Evolutionary conservation across 2,113 vertebrate genomes (phyloP).

Genomic region (Anhinga rufa): DNA sequence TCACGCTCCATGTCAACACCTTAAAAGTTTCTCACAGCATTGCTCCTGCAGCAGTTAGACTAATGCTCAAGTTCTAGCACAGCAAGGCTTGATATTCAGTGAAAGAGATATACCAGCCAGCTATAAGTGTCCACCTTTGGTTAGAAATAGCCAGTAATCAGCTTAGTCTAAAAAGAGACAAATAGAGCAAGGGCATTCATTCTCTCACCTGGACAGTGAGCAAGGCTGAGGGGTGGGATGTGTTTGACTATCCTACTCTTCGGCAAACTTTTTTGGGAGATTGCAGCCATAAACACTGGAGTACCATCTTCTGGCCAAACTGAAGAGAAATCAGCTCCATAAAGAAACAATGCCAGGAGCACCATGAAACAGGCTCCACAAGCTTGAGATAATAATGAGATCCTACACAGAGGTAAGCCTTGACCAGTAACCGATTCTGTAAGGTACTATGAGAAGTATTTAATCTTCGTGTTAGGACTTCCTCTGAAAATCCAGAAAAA

Average conservation of each 20-base stretch:
- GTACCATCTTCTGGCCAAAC: neutral
- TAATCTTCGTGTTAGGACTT: neutral
- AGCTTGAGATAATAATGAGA: neutral
- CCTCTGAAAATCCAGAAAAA: neutral
- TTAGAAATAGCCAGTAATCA: neutral
- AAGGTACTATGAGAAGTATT: neutral
- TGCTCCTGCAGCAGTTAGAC: neutral
- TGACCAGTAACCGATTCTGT: neutral
- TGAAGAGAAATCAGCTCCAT: neutral
- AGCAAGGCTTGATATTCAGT: neutral
- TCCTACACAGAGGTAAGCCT: neutral
- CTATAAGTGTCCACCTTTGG: neutral
- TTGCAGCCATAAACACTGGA: neutral
- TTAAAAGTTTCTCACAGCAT: neutral
- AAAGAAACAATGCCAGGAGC: neutral
- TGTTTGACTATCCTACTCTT: neutral
- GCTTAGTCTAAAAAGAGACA: neutral
- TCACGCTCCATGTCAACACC: neutral
- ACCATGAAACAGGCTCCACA: neutral
- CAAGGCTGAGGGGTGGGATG: neutral
- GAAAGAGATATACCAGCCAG: neutral
- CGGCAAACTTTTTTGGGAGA: neutral
- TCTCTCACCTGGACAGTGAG: neutral
- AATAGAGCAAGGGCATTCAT: neutral
- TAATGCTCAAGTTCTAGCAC: neutral